Evolutionary conservation across 2,888 invertebrate genomes (phyloP), one percentile per base, ranked within the genome.

Genomic region (Suillia variegata): DNA sequence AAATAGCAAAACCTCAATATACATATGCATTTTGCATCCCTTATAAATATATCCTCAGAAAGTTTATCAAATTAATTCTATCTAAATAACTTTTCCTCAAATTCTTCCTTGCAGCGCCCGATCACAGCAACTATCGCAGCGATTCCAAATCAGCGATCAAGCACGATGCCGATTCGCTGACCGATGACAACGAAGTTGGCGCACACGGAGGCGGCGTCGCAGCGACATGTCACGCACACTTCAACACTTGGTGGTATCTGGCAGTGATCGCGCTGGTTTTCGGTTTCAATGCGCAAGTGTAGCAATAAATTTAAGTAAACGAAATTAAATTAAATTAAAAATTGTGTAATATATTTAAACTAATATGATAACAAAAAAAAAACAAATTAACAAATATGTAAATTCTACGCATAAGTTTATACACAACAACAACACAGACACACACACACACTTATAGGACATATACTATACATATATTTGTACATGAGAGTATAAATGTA

Each of bases 101-200:
- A n/a, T n/a, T 63, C n/a, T 51, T 26, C 6, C 42, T 70, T 68
- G 0, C 63, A 80, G 81, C 69, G 57, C 70, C 79, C 17, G 81
- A 81, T 71, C 80, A 79, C 64, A 73, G 76, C 58, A 79, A 74
- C 60, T 80, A 79, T 52, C 75, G 78, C 45, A 72, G 70, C 42
- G 80, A 81, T 62, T 67, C 72, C 1, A 80, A 79, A 45, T 72
- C 61, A 59, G 63, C 64, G 42, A 66, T 60, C 6, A 79, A 78
- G 48, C 78, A 81, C 22, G 82, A 80, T 62, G 80, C 81, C 58
- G 76, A 81, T 57, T 79, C 79, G 31, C 60, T 81, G 12, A 80
- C 82, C 49, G 75, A 81, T 56, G 78, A 79, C 54, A 71, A 71
- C 63, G 79, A 80, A 65, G 70, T 70, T 66, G 71, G 70, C 6